Evolutionary conservation across 1,140 invertebrate genomes (phyloP), one percentile per base, ranked within the genome.

Genomic region (Chlorops oryzae): DNA sequence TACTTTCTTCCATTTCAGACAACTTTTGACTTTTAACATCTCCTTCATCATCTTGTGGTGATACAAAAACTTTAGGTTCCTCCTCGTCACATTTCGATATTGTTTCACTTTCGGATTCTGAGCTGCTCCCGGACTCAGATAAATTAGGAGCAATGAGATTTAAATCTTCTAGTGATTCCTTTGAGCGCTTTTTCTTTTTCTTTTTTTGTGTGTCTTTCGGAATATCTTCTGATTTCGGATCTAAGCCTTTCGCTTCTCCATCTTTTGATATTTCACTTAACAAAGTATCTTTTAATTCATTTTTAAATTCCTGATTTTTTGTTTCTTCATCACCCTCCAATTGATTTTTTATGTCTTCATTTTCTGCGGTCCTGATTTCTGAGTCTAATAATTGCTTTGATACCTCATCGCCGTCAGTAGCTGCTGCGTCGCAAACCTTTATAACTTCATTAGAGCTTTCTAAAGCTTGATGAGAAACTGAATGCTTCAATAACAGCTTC

Each of bases 91-190:
- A 35, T 41, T 21, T 27, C 2, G 47, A 39, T n/a, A n/a, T n/a
- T n/a, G n/a, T 32, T 28, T 54, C 45, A 10, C 34, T 34, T 49
- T 56, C 23, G 55, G 57, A 42, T 75, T 65, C 10, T 71, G 61
- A 43, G 83, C 84, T 87, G 51, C 80, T 82, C 58, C 85, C 84
- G 69, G 83, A 84, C 59, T 90, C 88, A 1, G 87, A 90, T 40
- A 90, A 72, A 77, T 90, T 90, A 27, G 88, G 73, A 4, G 85
- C 86, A 2, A 87, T 87, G 5, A 90, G 71, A 75, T 90, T 86
- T 1, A 72, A 53, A 50, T 72, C 69, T 49, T 62, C 66, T 28
- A 79, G 57, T 51, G 83, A 80, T 23, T 83, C 82, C 61, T 86
- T 80, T 2, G 79, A 71, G 21, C 78, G 74, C 47, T 79, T 77